Percentiles rank a stretch among this genome's conserved stretches.
Evolutionary conservation across 2,113 vertebrate genomes (phyloP).

Genomic region (Nothoprocta perdicaria): DNA sequence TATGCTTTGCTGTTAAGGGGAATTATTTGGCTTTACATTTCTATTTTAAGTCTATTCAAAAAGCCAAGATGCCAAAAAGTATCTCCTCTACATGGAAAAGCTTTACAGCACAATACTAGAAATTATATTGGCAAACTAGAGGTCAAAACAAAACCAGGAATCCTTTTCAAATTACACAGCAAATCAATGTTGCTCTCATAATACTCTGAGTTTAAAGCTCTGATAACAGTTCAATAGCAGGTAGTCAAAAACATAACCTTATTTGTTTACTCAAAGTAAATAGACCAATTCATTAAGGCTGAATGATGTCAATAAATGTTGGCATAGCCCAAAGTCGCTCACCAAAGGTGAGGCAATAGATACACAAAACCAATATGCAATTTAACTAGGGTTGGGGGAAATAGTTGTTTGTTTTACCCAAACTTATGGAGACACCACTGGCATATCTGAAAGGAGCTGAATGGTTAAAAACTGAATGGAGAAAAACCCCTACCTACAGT

Average conservation of each 20-base stretch:
- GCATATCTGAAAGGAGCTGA: neutral
- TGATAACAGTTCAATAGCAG: neutral
- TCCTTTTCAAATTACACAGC: neutral
- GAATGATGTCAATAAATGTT: neutral
- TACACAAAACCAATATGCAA: no score
- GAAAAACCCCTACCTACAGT: neutral
- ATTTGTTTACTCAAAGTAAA: neutral
- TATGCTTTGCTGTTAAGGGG: neutral
- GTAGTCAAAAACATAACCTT: neutral
- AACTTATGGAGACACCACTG: neutral
- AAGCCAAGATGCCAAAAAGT: neutral
- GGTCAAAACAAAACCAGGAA: slow-evolving; percentile 19
- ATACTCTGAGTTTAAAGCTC: neutral
- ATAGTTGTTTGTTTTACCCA: no score
- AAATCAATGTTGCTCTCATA: neutral
- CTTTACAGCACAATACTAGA: neutral
- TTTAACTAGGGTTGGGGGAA: no score
- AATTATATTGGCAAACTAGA: slow-evolving; percentile 34
- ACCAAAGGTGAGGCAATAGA: neutral
- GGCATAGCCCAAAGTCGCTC: neutral
- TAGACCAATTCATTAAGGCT: neutral
- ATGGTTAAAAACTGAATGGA: neutral
- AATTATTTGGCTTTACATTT: slow-evolving; percentile 8
- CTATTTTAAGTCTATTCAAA: neutral
- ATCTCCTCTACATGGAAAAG: neutral